Conservation (phyloP, 1,140 invertebrate species). For the Dinoponera quadriceps region DNA sequence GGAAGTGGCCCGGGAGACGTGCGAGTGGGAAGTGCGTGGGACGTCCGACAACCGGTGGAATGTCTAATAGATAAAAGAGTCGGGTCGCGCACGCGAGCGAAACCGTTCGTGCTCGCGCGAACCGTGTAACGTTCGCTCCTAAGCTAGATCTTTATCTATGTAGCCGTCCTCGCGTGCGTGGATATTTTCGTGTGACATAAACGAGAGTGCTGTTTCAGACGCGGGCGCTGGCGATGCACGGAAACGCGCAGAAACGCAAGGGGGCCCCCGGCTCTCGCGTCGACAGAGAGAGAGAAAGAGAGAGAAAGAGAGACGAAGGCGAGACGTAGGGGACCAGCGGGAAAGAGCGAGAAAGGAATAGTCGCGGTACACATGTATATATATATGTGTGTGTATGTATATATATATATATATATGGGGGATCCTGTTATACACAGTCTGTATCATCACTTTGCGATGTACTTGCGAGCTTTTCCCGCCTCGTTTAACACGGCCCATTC, state of each 20-base stretch:
- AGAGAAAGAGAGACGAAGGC: background rate
- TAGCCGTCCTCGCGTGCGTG: slow-evolving; percentile 31
- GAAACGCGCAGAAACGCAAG: background rate
- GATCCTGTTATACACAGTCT: slow-evolving; percentile 75
- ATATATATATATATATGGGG: slow-evolving; percentile 20
- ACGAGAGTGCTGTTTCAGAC: slow-evolving; percentile 26
- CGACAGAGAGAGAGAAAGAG: background rate
- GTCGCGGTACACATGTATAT: background rate
- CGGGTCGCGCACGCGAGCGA: background rate
- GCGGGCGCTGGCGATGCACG: slow-evolving; percentile 6
- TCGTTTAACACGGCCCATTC: slow-evolving; percentile 77
- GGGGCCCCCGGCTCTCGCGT: background rate
- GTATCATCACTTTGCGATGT: slow-evolving; percentile 78
- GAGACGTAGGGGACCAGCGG: background rate
- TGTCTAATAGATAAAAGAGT: background rate
- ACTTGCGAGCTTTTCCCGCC: slow-evolving; percentile 78
- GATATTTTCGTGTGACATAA: slow-evolving; percentile 37
- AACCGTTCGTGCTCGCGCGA: background rate
- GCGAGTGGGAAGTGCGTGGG: background rate
- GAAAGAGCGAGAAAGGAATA: background rate
- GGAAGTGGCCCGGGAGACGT: background rate
- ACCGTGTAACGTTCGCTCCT: background rate
- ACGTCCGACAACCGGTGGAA: background rate
- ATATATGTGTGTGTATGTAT: slow-evolving; percentile 5
- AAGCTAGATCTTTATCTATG: slow-evolving; percentile 36